Conservation (phyloP, 2,888 invertebrate genomes). For the Agonopterix arenella region DNA sequence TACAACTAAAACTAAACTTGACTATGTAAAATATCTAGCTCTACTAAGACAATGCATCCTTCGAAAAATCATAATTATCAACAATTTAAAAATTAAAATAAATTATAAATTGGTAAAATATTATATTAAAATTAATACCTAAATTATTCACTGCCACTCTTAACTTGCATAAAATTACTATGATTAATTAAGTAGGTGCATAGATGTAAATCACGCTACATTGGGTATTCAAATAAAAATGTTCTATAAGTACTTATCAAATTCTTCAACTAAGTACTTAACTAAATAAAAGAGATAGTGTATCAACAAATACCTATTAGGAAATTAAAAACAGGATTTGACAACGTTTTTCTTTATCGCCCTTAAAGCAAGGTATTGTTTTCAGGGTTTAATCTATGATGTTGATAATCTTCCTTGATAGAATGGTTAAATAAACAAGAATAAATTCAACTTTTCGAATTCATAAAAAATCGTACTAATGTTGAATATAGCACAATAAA, state of each 20-base stretch:
- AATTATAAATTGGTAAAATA: constrained; percentile 9
- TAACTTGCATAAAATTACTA: constrained; percentile 26
- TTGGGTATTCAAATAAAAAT: constrained; percentile 2
- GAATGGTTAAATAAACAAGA: too few relatives aligned
- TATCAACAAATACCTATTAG: background rate
- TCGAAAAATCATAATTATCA: background rate
- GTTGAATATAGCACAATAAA: too few relatives aligned
- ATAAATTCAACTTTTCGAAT: too few relatives aligned
- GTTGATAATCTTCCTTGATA: too few relatives aligned
- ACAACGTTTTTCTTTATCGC: too few relatives aligned
- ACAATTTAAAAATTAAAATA: background rate
- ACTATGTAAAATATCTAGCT: background rate
- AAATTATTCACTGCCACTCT: constrained; percentile 46
- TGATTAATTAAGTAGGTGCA: constrained; percentile 16
- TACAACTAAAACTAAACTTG: too few relatives aligned
- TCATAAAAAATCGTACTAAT: too few relatives aligned
- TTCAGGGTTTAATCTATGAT: too few relatives aligned
- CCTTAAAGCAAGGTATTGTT: too few relatives aligned
- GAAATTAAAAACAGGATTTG: too few relatives aligned
- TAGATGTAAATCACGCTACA: constrained; percentile 22
- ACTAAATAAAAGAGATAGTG: background rate
- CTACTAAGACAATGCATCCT: background rate
- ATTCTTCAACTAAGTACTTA: too few relatives aligned
- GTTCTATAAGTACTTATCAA: background rate
- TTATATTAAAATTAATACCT: constrained; percentile 18